Evolutionary conservation across 30 jellyfish, hydroid and myxozoan genomes (phyloP).

Genomic region (Mastigias papua): DNA sequence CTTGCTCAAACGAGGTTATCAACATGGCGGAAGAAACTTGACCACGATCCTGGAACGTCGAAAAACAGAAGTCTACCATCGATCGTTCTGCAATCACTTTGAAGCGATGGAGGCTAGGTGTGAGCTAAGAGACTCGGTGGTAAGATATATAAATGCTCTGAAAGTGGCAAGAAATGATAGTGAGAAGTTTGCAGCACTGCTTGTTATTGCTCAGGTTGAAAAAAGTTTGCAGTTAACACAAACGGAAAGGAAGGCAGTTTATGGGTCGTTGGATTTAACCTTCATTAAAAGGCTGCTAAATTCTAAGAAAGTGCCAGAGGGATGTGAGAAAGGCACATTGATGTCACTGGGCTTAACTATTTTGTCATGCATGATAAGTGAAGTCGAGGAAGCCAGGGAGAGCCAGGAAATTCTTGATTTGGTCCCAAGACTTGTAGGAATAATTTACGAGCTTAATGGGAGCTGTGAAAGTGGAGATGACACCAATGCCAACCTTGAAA

Average conservation of each 20-base stretch:
- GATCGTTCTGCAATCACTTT: not conserved
- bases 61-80: too few relatives aligned
- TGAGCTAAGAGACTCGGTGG: not conserved
- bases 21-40: slow-evolving; percentile 48
- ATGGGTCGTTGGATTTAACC: slow-evolving; percentile 16
- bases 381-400: not conserved
- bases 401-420: not conserved
- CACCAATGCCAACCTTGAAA: not conserved
- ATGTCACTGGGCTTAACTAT: slow-evolving; percentile 40
- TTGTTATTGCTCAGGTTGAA: slow-evolving; percentile 21
- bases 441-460: not conserved
- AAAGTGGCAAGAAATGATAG: slow-evolving; percentile 32
- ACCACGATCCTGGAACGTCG: too few relatives aligned
- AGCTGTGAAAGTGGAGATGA: not conserved
- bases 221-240: not conserved
- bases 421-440: slow-evolving; percentile 12
- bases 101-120: not conserved
- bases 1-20: slow-evolving; percentile 11
- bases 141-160: not conserved
- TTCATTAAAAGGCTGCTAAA: slow-evolving; percentile 20
- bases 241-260: slow-evolving; percentile 9
- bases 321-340: not conserved
- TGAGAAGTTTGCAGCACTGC: slow-evolving; percentile 53
- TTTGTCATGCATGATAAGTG: slow-evolving; percentile 12
- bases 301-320: slow-evolving; percentile 9